Evolutionary conservation across 2,888 invertebrate species (phyloP).

Genomic region (Tuberolachnus salignus): DNA sequence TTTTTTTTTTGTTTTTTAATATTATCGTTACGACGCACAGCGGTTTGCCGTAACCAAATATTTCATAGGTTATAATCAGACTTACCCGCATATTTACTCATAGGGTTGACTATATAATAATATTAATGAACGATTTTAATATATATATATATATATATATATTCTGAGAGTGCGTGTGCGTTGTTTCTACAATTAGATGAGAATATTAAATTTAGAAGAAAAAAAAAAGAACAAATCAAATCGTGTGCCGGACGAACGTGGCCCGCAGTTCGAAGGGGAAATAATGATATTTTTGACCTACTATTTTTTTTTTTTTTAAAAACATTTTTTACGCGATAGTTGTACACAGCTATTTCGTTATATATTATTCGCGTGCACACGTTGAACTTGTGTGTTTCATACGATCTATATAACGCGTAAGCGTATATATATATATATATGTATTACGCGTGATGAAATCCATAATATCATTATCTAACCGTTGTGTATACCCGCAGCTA

Average conservation of each 20-base stretch:
- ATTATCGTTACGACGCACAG: too few relatives aligned
- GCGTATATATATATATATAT: too few relatives aligned
- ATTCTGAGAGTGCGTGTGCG: background rate
- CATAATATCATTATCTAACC: conserved; percentile 29
- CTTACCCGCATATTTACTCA: too few relatives aligned
- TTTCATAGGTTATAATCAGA: too few relatives aligned
- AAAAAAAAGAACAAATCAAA: too few relatives aligned
- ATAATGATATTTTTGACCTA: background rate
- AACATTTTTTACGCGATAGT: background rate
- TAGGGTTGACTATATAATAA: too few relatives aligned
- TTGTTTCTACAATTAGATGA: background rate
- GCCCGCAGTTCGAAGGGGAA: too few relatives aligned
- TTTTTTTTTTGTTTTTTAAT: too few relatives aligned
- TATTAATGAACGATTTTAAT: too few relatives aligned
- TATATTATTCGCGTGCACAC: background rate
- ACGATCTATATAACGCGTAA: background rate
- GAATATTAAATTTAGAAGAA: background rate
- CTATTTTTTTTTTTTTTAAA: too few relatives aligned
- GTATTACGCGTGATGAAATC: conserved; percentile 17
- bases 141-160: too few relatives aligned
- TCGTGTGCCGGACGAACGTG: background rate
- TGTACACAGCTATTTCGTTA: background rate
- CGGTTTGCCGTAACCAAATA: too few relatives aligned
- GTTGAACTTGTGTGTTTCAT: conserved; percentile 5
- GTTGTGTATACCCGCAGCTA: background rate